Percentiles rank a stretch among this genome's conserved stretches.
These are phyloP conservation scores for Coregonus sp. DNA, from an alignment of 2,797 vertebrate genomes.

Conservation along the genomic window DNA sequence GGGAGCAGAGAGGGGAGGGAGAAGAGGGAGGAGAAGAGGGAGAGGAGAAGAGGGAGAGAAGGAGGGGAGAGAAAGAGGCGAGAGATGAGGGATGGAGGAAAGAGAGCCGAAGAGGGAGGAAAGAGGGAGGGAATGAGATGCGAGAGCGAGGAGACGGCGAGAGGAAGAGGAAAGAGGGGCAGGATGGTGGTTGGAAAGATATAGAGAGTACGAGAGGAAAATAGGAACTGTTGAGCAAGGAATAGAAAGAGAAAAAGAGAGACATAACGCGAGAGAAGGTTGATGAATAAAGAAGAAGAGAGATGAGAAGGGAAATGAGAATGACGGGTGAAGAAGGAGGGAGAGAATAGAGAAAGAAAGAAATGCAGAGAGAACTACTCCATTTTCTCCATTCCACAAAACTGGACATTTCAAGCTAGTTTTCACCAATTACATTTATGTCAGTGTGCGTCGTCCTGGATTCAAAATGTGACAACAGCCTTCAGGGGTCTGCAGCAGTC, in stretches of 20 bases:
- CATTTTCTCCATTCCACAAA: slow-evolving; percentile 52
- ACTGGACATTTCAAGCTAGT: slow-evolving; percentile 61
- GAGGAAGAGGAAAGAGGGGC: too few relatives aligned
- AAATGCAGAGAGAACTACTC: slow-evolving; percentile 36
- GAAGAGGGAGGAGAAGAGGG: too few relatives aligned
- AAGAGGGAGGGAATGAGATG: too few relatives aligned
- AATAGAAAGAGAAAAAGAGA: slow-evolving; percentile 25
- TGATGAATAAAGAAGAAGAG: not conserved
- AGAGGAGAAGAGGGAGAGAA: too few relatives aligned
- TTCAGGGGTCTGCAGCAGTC: slow-evolving; percentile 65
- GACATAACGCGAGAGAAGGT: not conserved
- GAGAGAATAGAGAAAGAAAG: slow-evolving; percentile 28
- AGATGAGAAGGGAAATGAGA: slow-evolving; percentile 6
- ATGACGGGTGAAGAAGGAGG: slow-evolving; percentile 17
- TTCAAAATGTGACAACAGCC: slow-evolving; percentile 73
- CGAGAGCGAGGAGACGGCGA: too few relatives aligned
- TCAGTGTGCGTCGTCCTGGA: slow-evolving; percentile 64
- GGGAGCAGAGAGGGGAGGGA: too few relatives aligned
- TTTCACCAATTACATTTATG: slow-evolving; percentile 77
- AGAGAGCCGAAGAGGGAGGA: too few relatives aligned
- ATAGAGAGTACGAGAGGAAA: too few relatives aligned
- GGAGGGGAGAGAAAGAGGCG: too few relatives aligned
- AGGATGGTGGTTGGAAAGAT: too few relatives aligned
- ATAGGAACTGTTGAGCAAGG: not conserved
- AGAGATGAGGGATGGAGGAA: too few relatives aligned